A percentile compares a stretch with the other conserved stretches of the same genome.
Conservation (phyloP, 2,113 vertebrate species). For the Barbus barbus region DNA sequence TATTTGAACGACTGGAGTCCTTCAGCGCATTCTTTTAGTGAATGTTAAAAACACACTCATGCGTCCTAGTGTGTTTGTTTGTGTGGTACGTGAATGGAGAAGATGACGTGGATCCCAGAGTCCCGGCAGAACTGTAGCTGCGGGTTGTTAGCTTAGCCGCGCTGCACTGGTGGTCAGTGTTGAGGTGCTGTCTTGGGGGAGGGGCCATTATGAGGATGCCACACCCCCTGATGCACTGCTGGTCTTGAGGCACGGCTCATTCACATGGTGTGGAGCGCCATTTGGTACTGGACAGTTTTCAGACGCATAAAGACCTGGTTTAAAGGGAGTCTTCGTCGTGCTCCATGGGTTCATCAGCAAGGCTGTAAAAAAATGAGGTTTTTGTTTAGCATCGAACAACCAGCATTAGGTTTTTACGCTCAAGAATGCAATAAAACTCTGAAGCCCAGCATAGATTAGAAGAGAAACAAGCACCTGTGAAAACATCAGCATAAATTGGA, state of each 20-base stretch:
- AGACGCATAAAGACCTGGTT: constrained; percentile 47
- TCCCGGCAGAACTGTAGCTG: not conserved
- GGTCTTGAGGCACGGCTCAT: constrained; percentile 55
- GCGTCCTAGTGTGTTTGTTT: constrained; percentile 9
- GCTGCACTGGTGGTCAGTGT: constrained; percentile 10
- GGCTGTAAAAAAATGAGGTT: constrained; percentile 52
- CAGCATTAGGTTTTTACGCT: not conserved
- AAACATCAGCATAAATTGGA: too few species aligned
- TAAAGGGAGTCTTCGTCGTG: constrained; percentile 69
- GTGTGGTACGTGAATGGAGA: not conserved
- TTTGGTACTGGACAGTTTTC: constrained; percentile 48
- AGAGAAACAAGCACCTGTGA: too few species aligned
- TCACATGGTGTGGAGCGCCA: constrained; percentile 53
- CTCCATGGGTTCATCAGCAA: constrained; percentile 75
- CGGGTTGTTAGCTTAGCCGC: constrained; percentile 16
- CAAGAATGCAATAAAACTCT: not conserved
- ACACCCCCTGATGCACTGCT: constrained; percentile 47
- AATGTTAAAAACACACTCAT: not conserved
- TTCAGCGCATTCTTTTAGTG: not conserved
- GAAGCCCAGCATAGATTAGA: not conserved
- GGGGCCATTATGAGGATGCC: constrained; percentile 41
- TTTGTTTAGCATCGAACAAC: constrained; percentile 4
- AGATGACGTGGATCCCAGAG: constrained; percentile 26
- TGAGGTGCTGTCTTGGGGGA: constrained; percentile 1
- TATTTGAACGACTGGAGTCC: not conserved